Evolutionary conservation across 1,140 invertebrate genomes (phyloP).

Genomic region (Conus betulinus): DNA sequence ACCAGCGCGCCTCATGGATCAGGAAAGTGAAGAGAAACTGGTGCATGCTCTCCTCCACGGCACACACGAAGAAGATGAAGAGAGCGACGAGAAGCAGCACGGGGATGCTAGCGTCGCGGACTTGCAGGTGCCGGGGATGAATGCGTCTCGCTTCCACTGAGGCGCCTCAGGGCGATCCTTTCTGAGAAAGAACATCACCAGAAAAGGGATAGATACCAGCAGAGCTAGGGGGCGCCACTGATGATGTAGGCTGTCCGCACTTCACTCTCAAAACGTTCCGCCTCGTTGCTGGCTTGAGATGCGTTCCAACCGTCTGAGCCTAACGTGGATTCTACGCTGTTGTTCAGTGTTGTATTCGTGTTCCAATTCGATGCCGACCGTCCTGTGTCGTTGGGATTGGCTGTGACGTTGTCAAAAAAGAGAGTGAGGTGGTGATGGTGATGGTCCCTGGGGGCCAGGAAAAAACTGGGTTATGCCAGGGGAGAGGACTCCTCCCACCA

Average conservation of each 20-base stretch:
- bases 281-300: neutral
- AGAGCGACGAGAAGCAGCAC: neutral
- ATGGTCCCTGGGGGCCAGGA: neutral
- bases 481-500: conserved; percentile 18
- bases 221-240: neutral
- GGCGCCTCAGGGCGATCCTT: neutral
- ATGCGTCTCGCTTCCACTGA: neutral
- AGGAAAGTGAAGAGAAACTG: conserved; percentile 31
- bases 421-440: neutral
- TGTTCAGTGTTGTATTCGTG: too few relatives aligned
- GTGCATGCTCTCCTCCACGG: conserved; percentile 24
- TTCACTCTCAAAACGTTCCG: neutral
- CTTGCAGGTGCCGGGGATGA: neutral
- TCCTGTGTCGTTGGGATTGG: too few relatives aligned
- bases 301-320: neutral
- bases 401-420: neutral
- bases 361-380: too few relatives aligned
- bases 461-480: conserved; percentile 7
- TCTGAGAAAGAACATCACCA: neutral
- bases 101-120: neutral
- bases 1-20: neutral
- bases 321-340: too few relatives aligned
- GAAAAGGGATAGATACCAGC: neutral
- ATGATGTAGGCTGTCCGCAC: neutral
- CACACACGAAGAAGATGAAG: conserved; percentile 5